Evolutionary conservation across 2,797 vertebrate genomes (phyloP), one percentile per base, ranked within the genome.

Genomic region (Anniella stebbinsi): DNA sequence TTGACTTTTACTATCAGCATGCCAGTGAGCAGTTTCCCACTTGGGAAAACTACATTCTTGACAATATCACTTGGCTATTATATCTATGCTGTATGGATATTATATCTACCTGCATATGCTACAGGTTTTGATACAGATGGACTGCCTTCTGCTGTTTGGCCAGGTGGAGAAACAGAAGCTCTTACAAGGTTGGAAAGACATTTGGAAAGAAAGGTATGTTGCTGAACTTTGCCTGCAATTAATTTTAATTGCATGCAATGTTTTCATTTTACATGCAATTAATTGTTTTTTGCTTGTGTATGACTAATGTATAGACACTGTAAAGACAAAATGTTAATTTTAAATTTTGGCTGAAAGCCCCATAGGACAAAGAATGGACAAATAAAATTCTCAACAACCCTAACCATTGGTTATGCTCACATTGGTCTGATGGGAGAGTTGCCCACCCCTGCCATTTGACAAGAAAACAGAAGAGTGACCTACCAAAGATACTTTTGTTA

Each of bases 91-190:
- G n/a, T n/a, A n/a, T n/a, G n/a, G n/a, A n/a, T n/a, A n/a, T n/a
- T n/a, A n/a, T n/a, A n/a, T n/a, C n/a, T n/a, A n/a, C n/a, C n/a
- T n/a, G n/a, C n/a, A n/a, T 86, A 87, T 41, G 87, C 41, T 95
- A 70, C 93, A 99, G 99, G 99, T 91, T 99, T 99, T 96, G 98
- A 99, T 94, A 99, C 98, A 0, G 98, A 99, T 85, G 98, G 98
- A 13, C 95, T 99, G 87, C 95, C 96, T 91, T 98, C 98, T 90
- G 98, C 98, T 28, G 98, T 99, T 0, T 99, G 99, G 99, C 98
- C 98, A 12, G 99, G 99, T 28, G 99, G 99, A 95, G 99, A 99
- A 96, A 98, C 98, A 0, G 98, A 99, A 96, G 99, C 98, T 77
- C 98, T 99, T 69, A 98, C 98, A 80, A 98, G 99, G 91, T 80